Conservation (phyloP, 2,888 invertebrate species). For the Neria commutata region DNA sequence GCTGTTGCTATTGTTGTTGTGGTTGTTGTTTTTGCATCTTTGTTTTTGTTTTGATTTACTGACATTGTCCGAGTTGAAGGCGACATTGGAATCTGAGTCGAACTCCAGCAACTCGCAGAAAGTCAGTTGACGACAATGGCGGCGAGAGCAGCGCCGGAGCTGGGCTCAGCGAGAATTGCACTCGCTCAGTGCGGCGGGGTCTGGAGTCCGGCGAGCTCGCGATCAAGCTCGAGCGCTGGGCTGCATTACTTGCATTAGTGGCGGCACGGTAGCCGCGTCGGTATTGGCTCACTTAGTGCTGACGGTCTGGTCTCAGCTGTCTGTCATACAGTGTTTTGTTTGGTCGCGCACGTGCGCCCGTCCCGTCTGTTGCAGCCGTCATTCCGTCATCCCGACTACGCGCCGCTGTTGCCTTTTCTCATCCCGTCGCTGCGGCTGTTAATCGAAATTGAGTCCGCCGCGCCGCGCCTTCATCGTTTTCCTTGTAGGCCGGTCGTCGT, state of each 20-base stretch:
- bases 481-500: conserved; percentile 20
- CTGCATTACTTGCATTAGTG: conserved; percentile 8
- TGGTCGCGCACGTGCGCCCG: not conserved
- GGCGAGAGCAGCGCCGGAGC: conserved; percentile 18
- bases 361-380: conserved; percentile 1
- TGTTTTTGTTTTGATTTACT: conserved; percentile 43
- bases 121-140: conserved; percentile 36
- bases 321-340: not conserved
- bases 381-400: not conserved
- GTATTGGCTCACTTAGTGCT: not conserved
- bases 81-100: conserved; percentile 51
- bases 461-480: conserved; percentile 23
- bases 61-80: conserved; percentile 54
- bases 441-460: not conserved
- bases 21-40: conserved; percentile 37
- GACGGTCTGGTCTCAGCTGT: not conserved
- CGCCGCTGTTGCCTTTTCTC: not conserved
- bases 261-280: not conserved
- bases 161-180: conserved; percentile 13
- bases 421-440: not conserved
- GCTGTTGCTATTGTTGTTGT: conserved; percentile 20
- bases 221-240: conserved; percentile 13
- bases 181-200: too few species aligned
- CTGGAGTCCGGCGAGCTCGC: too few species aligned
- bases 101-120: conserved; percentile 22